A percentile compares a stretch with the other conserved stretches of the same genome.
Conservation (phyloP, 2,888 invertebrate genomes). For the Cerastis leucographa region DNA sequence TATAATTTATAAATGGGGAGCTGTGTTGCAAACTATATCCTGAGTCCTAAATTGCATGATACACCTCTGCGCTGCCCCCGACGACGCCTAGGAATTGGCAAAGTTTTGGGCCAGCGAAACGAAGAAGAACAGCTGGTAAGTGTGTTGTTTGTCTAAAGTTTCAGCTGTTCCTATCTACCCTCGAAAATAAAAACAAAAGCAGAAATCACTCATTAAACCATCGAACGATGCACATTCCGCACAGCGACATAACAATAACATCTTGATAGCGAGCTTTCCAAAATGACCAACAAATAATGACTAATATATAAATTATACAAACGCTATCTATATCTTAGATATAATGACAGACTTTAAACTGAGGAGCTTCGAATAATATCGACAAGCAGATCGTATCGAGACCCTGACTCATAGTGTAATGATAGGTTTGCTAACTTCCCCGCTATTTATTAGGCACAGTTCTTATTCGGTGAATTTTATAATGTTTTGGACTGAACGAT, state of each 20-base stretch:
- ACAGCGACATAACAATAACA: slow-evolving; percentile 42
- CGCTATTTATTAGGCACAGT: slow-evolving; percentile 79
- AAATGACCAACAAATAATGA: slow-evolving; percentile 62
- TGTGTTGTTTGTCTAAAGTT: neutral
- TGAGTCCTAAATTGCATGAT: neutral
- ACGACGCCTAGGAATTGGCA: neutral
- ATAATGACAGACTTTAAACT: slow-evolving; percentile 73
- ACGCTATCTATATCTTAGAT: slow-evolving; percentile 66
- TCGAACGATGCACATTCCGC: slow-evolving; percentile 23
- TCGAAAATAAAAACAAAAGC: neutral
- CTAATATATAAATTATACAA: slow-evolving; percentile 67
- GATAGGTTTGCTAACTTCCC: slow-evolving; percentile 77
- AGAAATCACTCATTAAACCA: neutral
- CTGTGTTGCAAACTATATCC: neutral
- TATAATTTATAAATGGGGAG: neutral
- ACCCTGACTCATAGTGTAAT: slow-evolving; percentile 82
- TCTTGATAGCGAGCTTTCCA: slow-evolving; percentile 64
- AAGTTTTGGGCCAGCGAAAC: neutral
- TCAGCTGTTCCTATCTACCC: neutral
- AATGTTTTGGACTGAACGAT: slow-evolving; percentile 69
- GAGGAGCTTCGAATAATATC: slow-evolving; percentile 64
- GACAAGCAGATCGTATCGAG: slow-evolving; percentile 73
- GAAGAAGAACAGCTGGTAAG: neutral
- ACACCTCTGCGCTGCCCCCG: neutral
- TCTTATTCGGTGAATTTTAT: slow-evolving; percentile 79